Evolutionary conservation across 2,113 vertebrate genomes (phyloP), one percentile per base, ranked within the genome.

Genomic region (Mesocricetus auratus): DNA sequence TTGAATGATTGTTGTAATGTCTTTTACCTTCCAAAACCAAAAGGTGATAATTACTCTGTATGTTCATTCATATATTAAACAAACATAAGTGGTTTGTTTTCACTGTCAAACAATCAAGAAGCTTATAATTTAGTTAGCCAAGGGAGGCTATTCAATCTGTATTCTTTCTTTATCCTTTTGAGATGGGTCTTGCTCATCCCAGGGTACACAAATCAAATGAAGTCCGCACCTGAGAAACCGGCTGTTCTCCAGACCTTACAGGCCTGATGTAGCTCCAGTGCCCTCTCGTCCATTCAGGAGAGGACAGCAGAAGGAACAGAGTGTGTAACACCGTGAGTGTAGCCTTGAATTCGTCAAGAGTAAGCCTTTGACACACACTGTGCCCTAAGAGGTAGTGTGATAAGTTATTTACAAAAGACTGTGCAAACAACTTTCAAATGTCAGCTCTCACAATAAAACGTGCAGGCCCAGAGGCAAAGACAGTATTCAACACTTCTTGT

Each of bases 371-470:
- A 58, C 5, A 39, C 62, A 62, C 10, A 11, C 71, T 1, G 31
- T 26, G 19, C 66, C 7, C 74, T 85, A 88, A 56, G 36, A 79
- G 42, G 77, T 62, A 69, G 39, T 81, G 16, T 26, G 22, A 71
- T 53, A 82, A 94, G n/a, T 86, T 90, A 83, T 93, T 64, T 85
- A n/a, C 62, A 92, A 81, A 19, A 50, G 36, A 79, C 8, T 53
- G 87, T n/a, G 45, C 17, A 73, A 45, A 83, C 58, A 21, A 90
- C 16, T 50, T 69, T 71, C 50, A 96, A 78, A 83, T 13, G 62
- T 15, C 1, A 78, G 5, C 3, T 53, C 3, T 39, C 29, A n/a
- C 36, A 42, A 31, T 71, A 22, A 79, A 91, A 86, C 47, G 17
- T 53, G 5, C 16, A 29, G 24, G 45, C 42, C 24, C 45, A 29